Percentiles rank a stretch among this genome's conserved stretches.
phyloP scores from a whole-genome alignment of 2,797 vertebrate genomes.

The Enteromius viviparus region DNA sequence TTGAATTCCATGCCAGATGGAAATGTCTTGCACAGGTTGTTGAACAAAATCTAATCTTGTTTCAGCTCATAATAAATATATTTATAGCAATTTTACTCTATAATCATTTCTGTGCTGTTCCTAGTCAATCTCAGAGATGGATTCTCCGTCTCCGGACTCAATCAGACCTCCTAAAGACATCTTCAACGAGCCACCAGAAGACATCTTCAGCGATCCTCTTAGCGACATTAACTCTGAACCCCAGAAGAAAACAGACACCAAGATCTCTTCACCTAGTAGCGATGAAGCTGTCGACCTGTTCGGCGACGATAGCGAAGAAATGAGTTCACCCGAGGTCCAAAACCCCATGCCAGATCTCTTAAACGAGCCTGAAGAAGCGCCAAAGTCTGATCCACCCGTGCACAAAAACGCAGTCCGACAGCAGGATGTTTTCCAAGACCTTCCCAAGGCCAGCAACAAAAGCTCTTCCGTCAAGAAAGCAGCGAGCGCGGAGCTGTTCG shows the following conservation, averaged over 20 bases:
- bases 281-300: conserved; percentile 37
- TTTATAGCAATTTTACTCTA: not conserved
- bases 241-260: conserved; percentile 25
- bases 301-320: conserved; percentile 31
- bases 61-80: not conserved
- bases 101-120: not conserved
- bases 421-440: conserved; percentile 65
- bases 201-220: conserved; percentile 57
- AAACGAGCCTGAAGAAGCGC: not conserved
- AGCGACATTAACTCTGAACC: conserved; percentile 11
- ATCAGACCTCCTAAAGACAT: conserved; percentile 60
- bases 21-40: not conserved
- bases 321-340: conserved; percentile 17
- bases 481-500: conserved; percentile 65
- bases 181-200: conserved; percentile 58
- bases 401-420: conserved; percentile 40
- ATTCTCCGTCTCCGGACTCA: conserved; percentile 53
- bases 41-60: not conserved
- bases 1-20: not conserved
- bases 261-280: conserved; percentile 20
- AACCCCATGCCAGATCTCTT: conserved; percentile 33
- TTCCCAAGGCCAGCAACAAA: not conserved
- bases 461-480: conserved; percentile 62
- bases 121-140: conserved; percentile 50
- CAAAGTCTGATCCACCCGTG: conserved; percentile 36